Base-by-base conservation (phyloP, 2,113 vertebrate genomes). In the Tragulus kanchil region DNA sequence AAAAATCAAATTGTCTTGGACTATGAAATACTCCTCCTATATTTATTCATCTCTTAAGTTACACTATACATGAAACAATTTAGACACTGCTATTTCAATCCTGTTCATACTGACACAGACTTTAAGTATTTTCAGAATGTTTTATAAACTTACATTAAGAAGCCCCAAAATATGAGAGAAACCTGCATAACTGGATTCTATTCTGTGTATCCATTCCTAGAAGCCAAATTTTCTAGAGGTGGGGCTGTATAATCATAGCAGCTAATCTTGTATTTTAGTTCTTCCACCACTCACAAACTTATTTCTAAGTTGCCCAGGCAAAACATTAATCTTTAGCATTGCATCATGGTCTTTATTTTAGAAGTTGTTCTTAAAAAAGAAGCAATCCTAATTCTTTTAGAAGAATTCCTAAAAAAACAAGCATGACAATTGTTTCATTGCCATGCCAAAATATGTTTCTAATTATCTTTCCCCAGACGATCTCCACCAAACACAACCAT, bases 391-490 rank as follows among this genome's bases (percentile, higher is more conserved):
- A 84, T 88, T 93, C 61, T 85, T 93, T 71, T 54, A 87, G 56
- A 94, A 88, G 62, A 77, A 96, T 77, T 75, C 26, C 71, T 89
- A 67, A 17, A 90, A 90, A 95, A 75, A 81, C 26, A 59, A 94
- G 61, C 21, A 93, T 26, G 25, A 85, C 16, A 90, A 92, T 93
- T 95, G 59, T 82, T 94, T 90, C 59, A 64, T 28, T 94, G 78
- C 92, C 21, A 14, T 59, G 61, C 58, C 84, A 83, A 75, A 91
- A 61, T 85, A 69, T 62, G 83, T 73, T 96, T 93, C 78, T 90
- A 89, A 56, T 93, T 78, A 82, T 83, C 79, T 87, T 90, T 84
- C 50, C 88, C 67, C 89, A 92, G 75, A 92, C 31, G 58, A 84
- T 89, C 65, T 93, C 84, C 75, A 93, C 62, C 67, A 87, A 95